Evolutionary conservation across 1,140 invertebrate genomes (phyloP), one percentile per base, ranked within the genome.

Genomic region (Stratiolaelaps scimitus): DNA sequence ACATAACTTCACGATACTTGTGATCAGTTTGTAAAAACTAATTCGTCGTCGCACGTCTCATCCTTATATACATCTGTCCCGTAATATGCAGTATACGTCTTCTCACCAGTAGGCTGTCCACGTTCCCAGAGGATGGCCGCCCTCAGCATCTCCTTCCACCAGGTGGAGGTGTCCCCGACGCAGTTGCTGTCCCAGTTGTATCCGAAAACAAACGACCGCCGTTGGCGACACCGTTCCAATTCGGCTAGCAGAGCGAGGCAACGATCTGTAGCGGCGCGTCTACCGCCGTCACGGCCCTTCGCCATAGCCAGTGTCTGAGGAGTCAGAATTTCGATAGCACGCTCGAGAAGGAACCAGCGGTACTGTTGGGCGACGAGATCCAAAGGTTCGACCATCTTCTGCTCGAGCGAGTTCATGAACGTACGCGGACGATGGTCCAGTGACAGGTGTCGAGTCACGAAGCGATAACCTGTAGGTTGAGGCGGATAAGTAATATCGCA

Each of bases 141-240:
- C 23, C 34, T 60, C 15, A 60, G 15, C 13, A 60, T 60, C 23
- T 60, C 53, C 23, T 60, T 60, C 53, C 53, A 60, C 53, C 53
- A 60, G 53, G 53, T 60, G 15, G 53, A 60, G 15, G 53, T 60
- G 53, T 60, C 53, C 23, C 34, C 53, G 23, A 60, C 34, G 53
- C 53, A 60, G 53, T 60, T 60, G 53, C 53, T 60, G 53, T 60
- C 53, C 53, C 53, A 60, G 53, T 60, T 60, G 20, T 60, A 60
- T n/a, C 53, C 53, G 23, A 60, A 60, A 15, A 60, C 53, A 23
- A 60, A 60, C 15, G 53, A 60, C 2, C 53, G 26, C 23, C 53
- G 13, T 60, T 60, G 53, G 34, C 53, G 53, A 23, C 53, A 60
- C 53, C 53, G n/a, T 29, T 60, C 53, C 53, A 60, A 23, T 23